These are phyloP conservation scores for Selenia dentaria DNA, from an alignment of 2,888 invertebrate genomes.

Conservation along the genomic window DNA sequence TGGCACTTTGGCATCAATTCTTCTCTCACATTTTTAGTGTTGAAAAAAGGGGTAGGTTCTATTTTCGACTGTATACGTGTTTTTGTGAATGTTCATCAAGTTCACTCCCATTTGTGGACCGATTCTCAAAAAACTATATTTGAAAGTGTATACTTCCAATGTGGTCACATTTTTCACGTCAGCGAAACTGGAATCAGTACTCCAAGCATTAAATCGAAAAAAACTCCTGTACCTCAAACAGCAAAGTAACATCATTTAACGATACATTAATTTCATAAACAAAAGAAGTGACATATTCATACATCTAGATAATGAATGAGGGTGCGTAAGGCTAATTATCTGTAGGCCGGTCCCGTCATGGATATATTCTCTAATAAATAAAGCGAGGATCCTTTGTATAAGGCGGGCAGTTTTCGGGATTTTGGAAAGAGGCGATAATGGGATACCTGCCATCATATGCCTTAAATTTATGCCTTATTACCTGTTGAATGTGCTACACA, in stretches of 20 bases:
- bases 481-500: constrained; percentile 53
- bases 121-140: too few species aligned
- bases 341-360: constrained; percentile 44
- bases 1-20: too few species aligned
- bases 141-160: too few species aligned
- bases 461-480: constrained; percentile 53
- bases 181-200: too few species aligned
- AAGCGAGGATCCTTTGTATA: constrained; percentile 52
- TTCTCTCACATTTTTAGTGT: too few species aligned
- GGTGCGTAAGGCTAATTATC: constrained; percentile 48
- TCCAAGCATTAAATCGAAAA: too few species aligned
- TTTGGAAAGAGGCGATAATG: constrained; percentile 61
- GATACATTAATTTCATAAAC: constrained; percentile 29
- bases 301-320: constrained; percentile 32
- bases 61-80: neutral
- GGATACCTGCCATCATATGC: constrained; percentile 61
- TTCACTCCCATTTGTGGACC: too few species aligned
- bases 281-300: constrained; percentile 34
- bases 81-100: too few species aligned
- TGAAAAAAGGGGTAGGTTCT: neutral
- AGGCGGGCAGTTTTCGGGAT: constrained; percentile 57
- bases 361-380: constrained; percentile 64
- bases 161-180: too few species aligned
- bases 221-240: too few species aligned
- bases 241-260: constrained; percentile 16